These are phyloP conservation scores for Bothrops jararaca DNA, from an alignment of 2,113 vertebrate species.

Conservation along the genomic window DNA sequence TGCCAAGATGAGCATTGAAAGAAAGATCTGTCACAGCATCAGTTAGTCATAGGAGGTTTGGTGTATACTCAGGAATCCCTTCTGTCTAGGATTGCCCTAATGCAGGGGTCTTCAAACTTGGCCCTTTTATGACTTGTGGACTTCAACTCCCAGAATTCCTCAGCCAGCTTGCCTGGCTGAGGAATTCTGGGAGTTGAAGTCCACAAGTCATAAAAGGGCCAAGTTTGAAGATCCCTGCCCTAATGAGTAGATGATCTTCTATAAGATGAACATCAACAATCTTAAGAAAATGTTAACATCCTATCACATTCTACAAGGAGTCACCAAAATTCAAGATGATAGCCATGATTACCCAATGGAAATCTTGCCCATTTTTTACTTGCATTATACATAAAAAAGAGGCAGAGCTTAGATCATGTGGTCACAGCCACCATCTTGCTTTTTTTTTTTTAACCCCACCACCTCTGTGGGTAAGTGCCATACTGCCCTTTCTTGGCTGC, in stretches of 20 bases:
- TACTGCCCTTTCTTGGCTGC: neutral
- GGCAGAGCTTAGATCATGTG: neutral
- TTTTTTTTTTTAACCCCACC: neutral
- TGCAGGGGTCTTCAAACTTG: no score
- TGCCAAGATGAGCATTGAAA: neutral
- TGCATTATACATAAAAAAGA: neutral
- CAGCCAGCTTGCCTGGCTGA: no score
- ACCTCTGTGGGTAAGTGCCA: neutral
- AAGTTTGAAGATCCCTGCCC: neutral
- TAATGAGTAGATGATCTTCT: neutral
- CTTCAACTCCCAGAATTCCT: no score
- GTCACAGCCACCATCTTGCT: neutral
- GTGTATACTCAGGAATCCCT: neutral
- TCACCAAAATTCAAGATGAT: neutral
- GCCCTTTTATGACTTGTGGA: no score
- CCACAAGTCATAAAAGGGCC: no score
- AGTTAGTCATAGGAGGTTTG: neutral
- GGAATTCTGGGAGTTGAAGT: no score
- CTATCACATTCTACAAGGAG: neutral
- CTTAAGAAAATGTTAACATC: neutral
- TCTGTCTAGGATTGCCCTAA: neutral
- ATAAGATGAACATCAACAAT: neutral
- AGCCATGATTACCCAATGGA: neutral
- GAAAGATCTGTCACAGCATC: neutral
- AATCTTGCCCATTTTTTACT: neutral